Percentiles rank a stretch among this genome's conserved stretches.
Evolutionary conservation across 1,140 invertebrate species (phyloP).

Genomic region (Drosophila erecta): DNA sequence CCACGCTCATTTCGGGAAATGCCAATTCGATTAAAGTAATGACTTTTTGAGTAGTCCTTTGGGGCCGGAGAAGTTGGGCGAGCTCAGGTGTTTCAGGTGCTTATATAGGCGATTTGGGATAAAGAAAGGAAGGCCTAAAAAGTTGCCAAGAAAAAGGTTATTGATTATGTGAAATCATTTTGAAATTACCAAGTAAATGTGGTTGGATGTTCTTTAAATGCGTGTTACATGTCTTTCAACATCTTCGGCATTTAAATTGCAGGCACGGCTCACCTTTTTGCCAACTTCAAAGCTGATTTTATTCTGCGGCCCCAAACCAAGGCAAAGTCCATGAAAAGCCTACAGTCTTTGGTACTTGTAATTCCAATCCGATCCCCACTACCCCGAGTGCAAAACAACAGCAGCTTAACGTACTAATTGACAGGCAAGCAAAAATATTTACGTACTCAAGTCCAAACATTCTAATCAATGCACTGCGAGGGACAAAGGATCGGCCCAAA

Average conservation of each 20-base stretch:
- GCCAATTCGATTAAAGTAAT: slow-evolving; percentile 81
- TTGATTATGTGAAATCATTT: slow-evolving; percentile 26
- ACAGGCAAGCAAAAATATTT: slow-evolving; percentile 83
- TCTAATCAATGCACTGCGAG: slow-evolving; percentile 77
- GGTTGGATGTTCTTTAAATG: neutral
- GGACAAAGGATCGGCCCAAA: slow-evolving; percentile 32
- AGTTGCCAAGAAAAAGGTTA: slow-evolving; percentile 11
- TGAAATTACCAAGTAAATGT: slow-evolving; percentile 11
- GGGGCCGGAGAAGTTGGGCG: neutral
- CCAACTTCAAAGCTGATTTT: too few species aligned
- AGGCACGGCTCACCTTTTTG: too few species aligned
- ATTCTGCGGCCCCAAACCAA: neutral
- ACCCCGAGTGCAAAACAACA: slow-evolving; percentile 18
- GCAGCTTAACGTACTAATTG: slow-evolving; percentile 77
- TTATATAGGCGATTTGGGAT: neutral
- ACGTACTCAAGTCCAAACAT: slow-evolving; percentile 82
- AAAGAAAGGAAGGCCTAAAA: slow-evolving; percentile 8
- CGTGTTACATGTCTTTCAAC: too few species aligned
- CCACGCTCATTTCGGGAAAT: slow-evolving; percentile 69
- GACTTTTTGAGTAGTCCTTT: slow-evolving; percentile 61
- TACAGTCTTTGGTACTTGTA: slow-evolving; percentile 8
- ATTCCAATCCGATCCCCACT: slow-evolving; percentile 15
- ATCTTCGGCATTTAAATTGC: too few species aligned
- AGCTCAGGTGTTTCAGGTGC: slow-evolving; percentile 6
- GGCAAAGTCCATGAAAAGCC: slow-evolving; percentile 12